Evolutionary conservation across 1,140 invertebrate species (phyloP).

Genomic region (Nasonia vitripennis): DNA sequence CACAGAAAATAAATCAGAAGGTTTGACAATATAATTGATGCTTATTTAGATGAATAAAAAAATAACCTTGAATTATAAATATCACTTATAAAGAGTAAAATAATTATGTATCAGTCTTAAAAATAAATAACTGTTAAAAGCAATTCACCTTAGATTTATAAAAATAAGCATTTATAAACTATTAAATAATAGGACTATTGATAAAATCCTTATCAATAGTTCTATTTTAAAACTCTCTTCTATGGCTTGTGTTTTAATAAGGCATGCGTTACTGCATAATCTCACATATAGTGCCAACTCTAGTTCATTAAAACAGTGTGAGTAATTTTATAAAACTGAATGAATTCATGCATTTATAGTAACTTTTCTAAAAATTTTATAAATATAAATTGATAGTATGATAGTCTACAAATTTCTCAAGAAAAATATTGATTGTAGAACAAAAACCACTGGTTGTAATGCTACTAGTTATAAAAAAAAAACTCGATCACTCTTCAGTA

Average conservation of each 20-base stretch:
- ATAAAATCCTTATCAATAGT: neutral
- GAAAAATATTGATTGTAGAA: no score
- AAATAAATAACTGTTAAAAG: neutral
- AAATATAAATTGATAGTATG: neutral
- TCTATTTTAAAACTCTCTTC: conserved; percentile 39
- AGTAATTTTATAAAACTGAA: neutral
- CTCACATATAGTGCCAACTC: conserved; percentile 23
- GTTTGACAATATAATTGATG: neutral
- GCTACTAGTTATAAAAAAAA: neutral
- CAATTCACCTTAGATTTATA: neutral
- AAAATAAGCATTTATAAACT: conserved; percentile 25
- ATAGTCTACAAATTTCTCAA: no score
- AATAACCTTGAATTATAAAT: conserved; percentile 8
- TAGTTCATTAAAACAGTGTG: neutral
- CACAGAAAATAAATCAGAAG: neutral
- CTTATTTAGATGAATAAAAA: conserved; percentile 9
- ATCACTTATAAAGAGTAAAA: neutral
- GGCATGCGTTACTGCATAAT: conserved; percentile 9
- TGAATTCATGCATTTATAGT: neutral
- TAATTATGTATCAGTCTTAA: neutral
- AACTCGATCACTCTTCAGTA: neutral
- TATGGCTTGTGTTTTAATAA: conserved; percentile 36
- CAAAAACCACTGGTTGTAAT: no score
- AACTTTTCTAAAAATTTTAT: neutral
- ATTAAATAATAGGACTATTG: no score